phyloP scores from a whole-genome alignment of 2,113 vertebrate species.

The Ammodytes dubius region DNA sequence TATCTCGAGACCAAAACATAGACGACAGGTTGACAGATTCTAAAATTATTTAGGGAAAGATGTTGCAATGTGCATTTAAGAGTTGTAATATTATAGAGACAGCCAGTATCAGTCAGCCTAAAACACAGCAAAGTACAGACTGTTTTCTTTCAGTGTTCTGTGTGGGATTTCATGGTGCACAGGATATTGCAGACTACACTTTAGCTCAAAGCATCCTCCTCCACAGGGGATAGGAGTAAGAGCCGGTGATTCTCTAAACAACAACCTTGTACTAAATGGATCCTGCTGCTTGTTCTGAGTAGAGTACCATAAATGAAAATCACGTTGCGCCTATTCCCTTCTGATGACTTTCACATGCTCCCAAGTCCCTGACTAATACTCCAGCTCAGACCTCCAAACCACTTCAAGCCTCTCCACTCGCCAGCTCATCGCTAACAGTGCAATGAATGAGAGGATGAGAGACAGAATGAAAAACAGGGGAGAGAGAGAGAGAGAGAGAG shows the following conservation, averaged over 20 bases:
- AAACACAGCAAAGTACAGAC: not conserved
- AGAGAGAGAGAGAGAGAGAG: not conserved
- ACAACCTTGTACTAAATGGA: conserved; percentile 50
- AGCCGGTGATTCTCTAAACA: conserved; percentile 54
- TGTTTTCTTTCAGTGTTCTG: conserved; percentile 19
- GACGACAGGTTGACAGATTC: too few relatives aligned
- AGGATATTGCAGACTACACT: conserved; percentile 44
- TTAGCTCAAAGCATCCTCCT: conserved; percentile 45
- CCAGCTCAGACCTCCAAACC: conserved; percentile 38
- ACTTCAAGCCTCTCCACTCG: conserved; percentile 38
- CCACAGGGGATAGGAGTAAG: conserved; percentile 45
- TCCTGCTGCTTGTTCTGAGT: conserved; percentile 40
- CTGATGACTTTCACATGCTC: conserved; percentile 82
- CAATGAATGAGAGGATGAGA: conserved; percentile 18
- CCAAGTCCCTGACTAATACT: conserved; percentile 49
- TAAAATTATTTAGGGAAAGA: not conserved
- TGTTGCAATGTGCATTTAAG: conserved; percentile 12
- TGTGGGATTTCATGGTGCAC: conserved; percentile 34
- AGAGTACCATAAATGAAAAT: conserved; percentile 67
- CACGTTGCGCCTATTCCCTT: conserved; percentile 58
- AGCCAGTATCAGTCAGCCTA: conserved; percentile 2
- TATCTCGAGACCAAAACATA: not conserved
- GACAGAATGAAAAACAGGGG: not conserved
- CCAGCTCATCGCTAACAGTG: conserved; percentile 11
- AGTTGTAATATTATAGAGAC: not conserved